A percentile compares a stretch with the other conserved stretches of the same genome.
phyloP scores from a whole-genome alignment of 2,888 invertebrate species.

The Byasa hedistus region DNA sequence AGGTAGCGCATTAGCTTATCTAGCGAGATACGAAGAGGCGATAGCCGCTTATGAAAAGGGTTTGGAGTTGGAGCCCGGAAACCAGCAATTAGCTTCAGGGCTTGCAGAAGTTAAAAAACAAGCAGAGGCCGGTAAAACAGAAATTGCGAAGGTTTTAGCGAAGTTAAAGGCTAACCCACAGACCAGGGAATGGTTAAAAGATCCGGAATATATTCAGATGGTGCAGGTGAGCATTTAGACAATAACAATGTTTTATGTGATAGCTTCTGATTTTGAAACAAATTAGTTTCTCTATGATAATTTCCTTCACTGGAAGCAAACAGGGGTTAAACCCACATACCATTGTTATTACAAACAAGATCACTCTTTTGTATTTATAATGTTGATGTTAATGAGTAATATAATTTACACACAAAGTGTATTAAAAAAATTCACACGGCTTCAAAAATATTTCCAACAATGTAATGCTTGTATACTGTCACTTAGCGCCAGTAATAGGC shows the following conservation, averaged over 20 bases:
- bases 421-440: too few species aligned
- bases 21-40: slow-evolving; percentile 87
- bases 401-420: too few species aligned
- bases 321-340: too few species aligned
- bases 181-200: slow-evolving; percentile 85
- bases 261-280: too few species aligned
- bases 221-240: slow-evolving; percentile 65
- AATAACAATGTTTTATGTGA: neutral
- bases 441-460: too few species aligned
- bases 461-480: too few species aligned
- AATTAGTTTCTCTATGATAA: too few species aligned
- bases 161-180: slow-evolving; percentile 84
- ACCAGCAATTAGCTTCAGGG: slow-evolving; percentile 84
- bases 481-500: too few species aligned
- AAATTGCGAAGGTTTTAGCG: slow-evolving; percentile 64
- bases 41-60: slow-evolving; percentile 86
- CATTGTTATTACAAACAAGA: neutral
- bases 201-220: slow-evolving; percentile 85
- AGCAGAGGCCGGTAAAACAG: slow-evolving; percentile 43
- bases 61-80: slow-evolving; percentile 85
- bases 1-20: slow-evolving; percentile 90
- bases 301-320: too few species aligned
- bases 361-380: neutral
- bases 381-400: too few species aligned
- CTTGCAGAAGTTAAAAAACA: slow-evolving; percentile 81